Conservation (phyloP, 2,888 invertebrate genomes). For the Synanthedon tipuliformis region DNA sequence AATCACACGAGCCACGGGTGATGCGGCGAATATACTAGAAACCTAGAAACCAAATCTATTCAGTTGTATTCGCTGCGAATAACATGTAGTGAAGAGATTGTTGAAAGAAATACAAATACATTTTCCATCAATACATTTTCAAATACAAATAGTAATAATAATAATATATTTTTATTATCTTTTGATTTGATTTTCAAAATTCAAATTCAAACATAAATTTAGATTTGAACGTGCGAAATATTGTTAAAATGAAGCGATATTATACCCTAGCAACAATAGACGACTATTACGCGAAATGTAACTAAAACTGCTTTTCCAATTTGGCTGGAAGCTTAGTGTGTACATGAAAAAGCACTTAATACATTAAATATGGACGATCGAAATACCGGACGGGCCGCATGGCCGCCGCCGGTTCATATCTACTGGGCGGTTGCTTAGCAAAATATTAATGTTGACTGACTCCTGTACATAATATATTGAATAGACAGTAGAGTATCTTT, state of each 20-base stretch:
- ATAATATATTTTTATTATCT: too few species aligned
- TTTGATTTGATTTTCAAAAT: too few species aligned
- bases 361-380: constrained; percentile 52
- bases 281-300: constrained; percentile 5
- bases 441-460: constrained; percentile 24
- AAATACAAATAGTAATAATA: too few species aligned
- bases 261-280: neutral
- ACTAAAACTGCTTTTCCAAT: constrained; percentile 10
- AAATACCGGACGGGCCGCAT: constrained; percentile 10
- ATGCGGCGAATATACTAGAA: too few species aligned
- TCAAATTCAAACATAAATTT: too few species aligned
- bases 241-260: neutral
- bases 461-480: neutral
- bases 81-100: too few species aligned
- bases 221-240: neutral
- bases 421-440: constrained; percentile 10
- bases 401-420: constrained; percentile 28
- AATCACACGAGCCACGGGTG: too few species aligned
- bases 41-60: too few species aligned
- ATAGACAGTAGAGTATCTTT: too few species aligned
- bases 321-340: constrained; percentile 15
- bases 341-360: constrained; percentile 55
- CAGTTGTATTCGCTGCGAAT: too few species aligned
- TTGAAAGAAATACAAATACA: too few species aligned
- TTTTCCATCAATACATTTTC: too few species aligned